Conservation (phyloP, 2,113 vertebrate species). For the Oophaga pumilio region DNA sequence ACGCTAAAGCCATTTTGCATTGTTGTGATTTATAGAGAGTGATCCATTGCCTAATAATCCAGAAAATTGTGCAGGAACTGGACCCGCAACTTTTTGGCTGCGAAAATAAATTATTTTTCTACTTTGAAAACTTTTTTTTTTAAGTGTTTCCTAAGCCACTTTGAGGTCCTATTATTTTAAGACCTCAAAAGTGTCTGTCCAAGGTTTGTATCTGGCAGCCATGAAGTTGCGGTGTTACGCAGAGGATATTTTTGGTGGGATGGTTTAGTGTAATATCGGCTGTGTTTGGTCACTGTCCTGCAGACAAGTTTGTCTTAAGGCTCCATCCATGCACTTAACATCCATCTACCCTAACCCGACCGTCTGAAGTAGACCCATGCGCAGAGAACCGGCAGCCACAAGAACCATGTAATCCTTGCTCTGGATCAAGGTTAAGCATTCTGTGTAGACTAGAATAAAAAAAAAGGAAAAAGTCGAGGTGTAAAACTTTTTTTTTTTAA, state of each 20-base stretch:
- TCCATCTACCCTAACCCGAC: too few species aligned
- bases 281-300: background rate
- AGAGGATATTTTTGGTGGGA: background rate
- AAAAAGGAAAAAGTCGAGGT: slow-evolving; percentile 8
- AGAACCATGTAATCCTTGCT: background rate
- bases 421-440: slow-evolving; percentile 3
- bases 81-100: background rate
- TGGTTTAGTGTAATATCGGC: background rate
- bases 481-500: slow-evolving; percentile 19
- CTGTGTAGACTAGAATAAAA: background rate
- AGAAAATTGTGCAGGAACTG: background rate
- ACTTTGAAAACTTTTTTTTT: too few species aligned
- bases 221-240: background rate
- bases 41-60: background rate
- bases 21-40: background rate
- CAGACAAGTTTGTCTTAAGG: background rate
- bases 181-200: background rate
- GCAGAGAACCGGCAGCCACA: background rate
- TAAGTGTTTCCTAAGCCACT: background rate
- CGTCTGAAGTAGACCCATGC: background rate
- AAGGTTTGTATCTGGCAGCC: background rate
- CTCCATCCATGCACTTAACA: background rate
- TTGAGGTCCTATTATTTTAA: background rate
- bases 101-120: background rate
- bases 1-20: slow-evolving; percentile 27